These are phyloP conservation scores for Eupithecia subumbrata DNA, from an alignment of 2,888 invertebrate genomes.

Conservation along the genomic window DNA sequence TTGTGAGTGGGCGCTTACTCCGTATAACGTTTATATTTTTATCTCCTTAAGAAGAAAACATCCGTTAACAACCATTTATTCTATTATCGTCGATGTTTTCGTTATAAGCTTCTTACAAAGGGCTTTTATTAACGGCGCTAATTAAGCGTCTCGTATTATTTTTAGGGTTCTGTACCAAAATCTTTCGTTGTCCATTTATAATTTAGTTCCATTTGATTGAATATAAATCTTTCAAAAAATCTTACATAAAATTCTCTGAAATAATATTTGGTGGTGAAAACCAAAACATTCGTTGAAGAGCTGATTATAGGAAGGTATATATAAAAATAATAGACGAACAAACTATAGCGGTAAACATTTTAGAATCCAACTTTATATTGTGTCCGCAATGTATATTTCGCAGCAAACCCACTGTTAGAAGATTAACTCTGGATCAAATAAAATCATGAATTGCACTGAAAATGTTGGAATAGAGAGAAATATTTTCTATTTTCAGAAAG, in stretches of 20 bases:
- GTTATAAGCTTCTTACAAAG: conserved; percentile 2
- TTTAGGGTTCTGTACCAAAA: not conserved
- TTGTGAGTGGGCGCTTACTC: not conserved
- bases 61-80: not conserved
- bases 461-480: not conserved
- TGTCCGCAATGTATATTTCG: not conserved
- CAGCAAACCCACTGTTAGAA: not conserved
- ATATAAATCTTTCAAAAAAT: not conserved
- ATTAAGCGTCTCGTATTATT: not conserved
- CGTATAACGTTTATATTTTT: not conserved
- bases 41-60: not conserved
- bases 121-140: not conserved
- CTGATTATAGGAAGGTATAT: not conserved
- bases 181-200: not conserved
- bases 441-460: conserved; percentile 9
- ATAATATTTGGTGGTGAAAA: not conserved
- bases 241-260: not conserved
- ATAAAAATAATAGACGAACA: not conserved
- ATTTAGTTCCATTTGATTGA: not conserved
- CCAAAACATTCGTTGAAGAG: not conserved
- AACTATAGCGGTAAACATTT: not conserved
- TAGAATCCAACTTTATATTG: not conserved
- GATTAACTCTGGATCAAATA: conserved; percentile 11
- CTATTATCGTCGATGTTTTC: conserved; percentile 1
- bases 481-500: conserved; percentile 20